Conservation (phyloP, 2,797 vertebrate species). For the Nyctalus aviator region DNA sequence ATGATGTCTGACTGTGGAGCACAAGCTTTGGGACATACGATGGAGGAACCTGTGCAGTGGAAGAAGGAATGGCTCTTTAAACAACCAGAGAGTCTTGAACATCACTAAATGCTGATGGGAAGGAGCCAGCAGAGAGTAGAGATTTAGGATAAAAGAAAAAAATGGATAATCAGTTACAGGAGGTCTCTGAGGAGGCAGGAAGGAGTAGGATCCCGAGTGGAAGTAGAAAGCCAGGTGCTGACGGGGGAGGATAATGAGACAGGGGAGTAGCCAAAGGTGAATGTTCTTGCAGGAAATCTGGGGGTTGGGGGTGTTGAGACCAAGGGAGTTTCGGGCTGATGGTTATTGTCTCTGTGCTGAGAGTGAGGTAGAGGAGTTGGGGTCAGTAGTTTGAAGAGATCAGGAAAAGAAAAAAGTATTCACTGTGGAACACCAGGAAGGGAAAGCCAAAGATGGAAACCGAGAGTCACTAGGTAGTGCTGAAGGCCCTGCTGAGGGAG, state of each 20-base stretch:
- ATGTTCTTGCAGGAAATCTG: neutral
- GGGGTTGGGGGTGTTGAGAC: neutral
- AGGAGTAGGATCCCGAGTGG: neutral
- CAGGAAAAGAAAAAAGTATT: constrained; percentile 3
- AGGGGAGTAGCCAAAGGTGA: neutral
- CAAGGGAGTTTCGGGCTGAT: neutral
- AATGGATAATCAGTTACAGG: neutral
- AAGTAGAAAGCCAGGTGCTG: neutral
- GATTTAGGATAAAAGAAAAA: neutral
- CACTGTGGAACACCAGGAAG: neutral
- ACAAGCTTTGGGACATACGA: neutral
- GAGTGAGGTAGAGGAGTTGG: neutral
- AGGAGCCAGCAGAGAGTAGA: neutral
- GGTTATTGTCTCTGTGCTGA: neutral
- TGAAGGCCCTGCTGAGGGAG: neutral
- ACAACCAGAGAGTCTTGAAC: neutral
- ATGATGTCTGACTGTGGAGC: neutral
- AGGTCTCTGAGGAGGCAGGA: neutral
- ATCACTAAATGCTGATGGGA: neutral
- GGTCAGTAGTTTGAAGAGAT: neutral
- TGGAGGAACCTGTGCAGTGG: neutral
- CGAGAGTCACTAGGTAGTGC: neutral
- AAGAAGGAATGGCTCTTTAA: neutral
- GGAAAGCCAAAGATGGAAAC: neutral
- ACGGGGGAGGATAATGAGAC: neutral